Evolutionary conservation across 2,888 invertebrate genomes (phyloP).

Genomic region (Trimorus sp.): DNA sequence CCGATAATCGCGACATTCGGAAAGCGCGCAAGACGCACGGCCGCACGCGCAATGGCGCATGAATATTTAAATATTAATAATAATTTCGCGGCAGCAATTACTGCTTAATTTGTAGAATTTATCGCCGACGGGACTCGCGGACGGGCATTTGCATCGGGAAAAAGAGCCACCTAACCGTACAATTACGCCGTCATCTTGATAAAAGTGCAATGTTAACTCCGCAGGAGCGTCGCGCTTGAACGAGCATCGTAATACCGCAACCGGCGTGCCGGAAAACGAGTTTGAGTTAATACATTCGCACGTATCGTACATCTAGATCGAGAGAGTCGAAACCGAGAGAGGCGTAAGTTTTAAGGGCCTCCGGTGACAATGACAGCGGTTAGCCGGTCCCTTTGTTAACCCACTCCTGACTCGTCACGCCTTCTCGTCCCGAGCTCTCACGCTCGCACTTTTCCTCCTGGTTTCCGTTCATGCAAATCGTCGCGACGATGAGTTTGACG

Average conservation of each 20-base stretch:
- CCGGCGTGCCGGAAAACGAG: slow-evolving; percentile 54
- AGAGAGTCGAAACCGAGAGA: slow-evolving; percentile 43
- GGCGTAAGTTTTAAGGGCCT: slow-evolving; percentile 47
- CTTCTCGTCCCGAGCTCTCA: slow-evolving; percentile 66
- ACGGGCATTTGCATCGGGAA: slow-evolving; percentile 30
- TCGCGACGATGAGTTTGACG: slow-evolving; percentile 67
- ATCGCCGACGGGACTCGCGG: slow-evolving; percentile 37
- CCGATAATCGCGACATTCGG: slow-evolving; percentile 30
- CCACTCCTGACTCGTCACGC: slow-evolving; percentile 72
- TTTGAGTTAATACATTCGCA: slow-evolving; percentile 59
- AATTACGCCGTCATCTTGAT: slow-evolving; percentile 61
- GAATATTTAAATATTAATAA: slow-evolving; percentile 49
- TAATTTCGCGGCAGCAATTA: slow-evolving; percentile 36
- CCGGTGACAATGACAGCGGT: slow-evolving; percentile 61
- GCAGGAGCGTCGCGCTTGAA: slow-evolving; percentile 49
- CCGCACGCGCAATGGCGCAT: slow-evolving; percentile 33
- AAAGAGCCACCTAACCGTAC: slow-evolving; percentile 34
- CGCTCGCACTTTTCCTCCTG: slow-evolving; percentile 48
- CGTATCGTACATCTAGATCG: slow-evolving; percentile 60
- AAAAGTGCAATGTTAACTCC: slow-evolving; percentile 55
- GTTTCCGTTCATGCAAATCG: slow-evolving; percentile 67
- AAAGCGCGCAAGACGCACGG: slow-evolving; percentile 32
- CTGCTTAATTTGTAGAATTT: slow-evolving; percentile 51
- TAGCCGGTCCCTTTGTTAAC: slow-evolving; percentile 70
- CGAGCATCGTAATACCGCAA: slow-evolving; percentile 51